Conservation (phyloP, 92 coral and sea anemone genomes). For the Muricea muricata region DNA sequence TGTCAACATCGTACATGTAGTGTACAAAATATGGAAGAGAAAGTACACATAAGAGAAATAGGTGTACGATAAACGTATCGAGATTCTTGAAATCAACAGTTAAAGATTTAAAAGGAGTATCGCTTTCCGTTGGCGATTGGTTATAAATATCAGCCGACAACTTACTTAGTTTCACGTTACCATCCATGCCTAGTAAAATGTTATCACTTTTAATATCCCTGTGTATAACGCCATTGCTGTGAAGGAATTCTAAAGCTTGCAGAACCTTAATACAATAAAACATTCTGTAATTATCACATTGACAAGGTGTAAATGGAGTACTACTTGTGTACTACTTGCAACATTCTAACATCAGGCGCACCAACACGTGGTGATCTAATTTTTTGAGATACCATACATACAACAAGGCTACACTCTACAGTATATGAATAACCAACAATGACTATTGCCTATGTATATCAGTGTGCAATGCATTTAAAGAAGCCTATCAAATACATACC, state of each 20-base stretch:
- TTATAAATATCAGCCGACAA: background rate
- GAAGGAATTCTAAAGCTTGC: conserved; percentile 96
- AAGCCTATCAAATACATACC: conserved; percentile 68
- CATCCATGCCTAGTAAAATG: conserved; percentile 98
- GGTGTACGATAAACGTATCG: no score
- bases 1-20: background rate
- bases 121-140: background rate
- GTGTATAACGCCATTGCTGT: conserved; percentile 98
- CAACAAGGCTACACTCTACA: no score
- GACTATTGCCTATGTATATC: no score
- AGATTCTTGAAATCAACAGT: no score
- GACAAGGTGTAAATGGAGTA: background rate
- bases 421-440: no score
- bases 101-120: no score
- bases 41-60: no score
- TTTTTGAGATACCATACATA: no score
- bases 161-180: conserved; percentile 98
- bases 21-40: no score
- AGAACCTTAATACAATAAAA: conserved; percentile 68
- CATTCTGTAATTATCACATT: background rate
- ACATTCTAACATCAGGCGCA: background rate
- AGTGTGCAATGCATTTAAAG: background rate
- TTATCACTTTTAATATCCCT: conserved; percentile 99
- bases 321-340: no score
- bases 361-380: no score